Base-by-base conservation (phyloP, 2,797 vertebrate species). In the Oreochromis mossambicus region DNA sequence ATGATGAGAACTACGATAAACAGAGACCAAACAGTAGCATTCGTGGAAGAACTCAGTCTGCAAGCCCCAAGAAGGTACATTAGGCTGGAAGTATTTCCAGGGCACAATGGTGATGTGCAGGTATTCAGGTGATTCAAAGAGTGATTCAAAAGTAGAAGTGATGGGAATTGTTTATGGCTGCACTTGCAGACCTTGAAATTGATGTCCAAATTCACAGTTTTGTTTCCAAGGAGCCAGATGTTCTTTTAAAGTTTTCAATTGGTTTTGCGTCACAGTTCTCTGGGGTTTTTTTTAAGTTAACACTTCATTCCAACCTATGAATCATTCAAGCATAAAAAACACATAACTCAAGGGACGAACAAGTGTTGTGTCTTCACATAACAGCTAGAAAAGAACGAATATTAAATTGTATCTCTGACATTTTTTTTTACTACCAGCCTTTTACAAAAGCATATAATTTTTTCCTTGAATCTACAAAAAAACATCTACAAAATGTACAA, bases 261-360 rank as follows among this genome's bases (percentile, higher is more conserved):
- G 21, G 38, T 70, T 70, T 70, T 43, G 63, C 8, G 13, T 26
- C 38, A 70, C 21, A 43, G 13, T 70, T 1, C 63, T 43, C 38
- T 24, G 21, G n/a, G 1, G 0, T 4, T 41, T 32, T 32, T 32
- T 41, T 41, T 14, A 24, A 14, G 36, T 4, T 43, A 26, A 70
- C 38, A 43, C 63, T 70, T 70, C 8, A 46, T 3, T 10, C 21
- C 14, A 43, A 46, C 38, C 66, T 70, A 3, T 70, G 66, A 46
- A 26, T 70, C 38, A 70, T 41, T 41, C 63, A 68, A 43, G 63
- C 36, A 68, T 70, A 26, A 70, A 24, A 70, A 70, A 5, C 66
- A 70, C 38, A 43, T 70, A 26, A 70, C 14, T 26, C 38, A 70
- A 26, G 38, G 66, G 21, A 46, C 2, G 8, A 70, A 46, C 66